phyloP scores from a whole-genome alignment of 2,797 vertebrate species.

The Ispidina picta region DNA sequence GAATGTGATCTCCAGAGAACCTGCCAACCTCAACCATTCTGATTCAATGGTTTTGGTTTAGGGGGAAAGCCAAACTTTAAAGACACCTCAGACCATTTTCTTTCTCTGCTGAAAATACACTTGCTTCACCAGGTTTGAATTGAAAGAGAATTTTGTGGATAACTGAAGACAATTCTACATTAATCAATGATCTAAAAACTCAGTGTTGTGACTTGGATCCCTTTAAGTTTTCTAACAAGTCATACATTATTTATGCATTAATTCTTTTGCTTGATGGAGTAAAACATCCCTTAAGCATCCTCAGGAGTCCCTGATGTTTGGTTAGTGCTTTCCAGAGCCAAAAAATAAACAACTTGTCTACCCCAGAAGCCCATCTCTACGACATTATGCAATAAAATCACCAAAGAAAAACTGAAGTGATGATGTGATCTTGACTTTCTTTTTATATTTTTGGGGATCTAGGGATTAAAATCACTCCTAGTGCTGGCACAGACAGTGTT shows the following conservation, averaged over 20 bases:
- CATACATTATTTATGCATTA: background rate
- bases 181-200: background rate
- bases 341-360: background rate
- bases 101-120: background rate
- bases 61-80: background rate
- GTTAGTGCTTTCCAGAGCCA: background rate
- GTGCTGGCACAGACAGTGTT: accelerated
- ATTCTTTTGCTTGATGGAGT: background rate
- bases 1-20: background rate
- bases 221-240: background rate
- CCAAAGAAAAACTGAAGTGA: background rate
- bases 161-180: background rate
- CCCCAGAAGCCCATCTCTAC: background rate
- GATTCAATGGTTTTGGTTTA: background rate
- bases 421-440: background rate
- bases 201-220: background rate
- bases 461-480: background rate
- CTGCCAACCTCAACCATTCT: background rate
- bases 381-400: background rate
- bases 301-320: background rate
- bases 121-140: background rate
- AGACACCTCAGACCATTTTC: background rate
- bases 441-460: background rate
- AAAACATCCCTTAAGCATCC: background rate
- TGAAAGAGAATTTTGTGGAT: background rate